Percentiles rank a stretch among this genome's conserved stretches.
Evolutionary conservation across 1,140 invertebrate species (phyloP).

Genomic region (Zelostemma sp.): DNA sequence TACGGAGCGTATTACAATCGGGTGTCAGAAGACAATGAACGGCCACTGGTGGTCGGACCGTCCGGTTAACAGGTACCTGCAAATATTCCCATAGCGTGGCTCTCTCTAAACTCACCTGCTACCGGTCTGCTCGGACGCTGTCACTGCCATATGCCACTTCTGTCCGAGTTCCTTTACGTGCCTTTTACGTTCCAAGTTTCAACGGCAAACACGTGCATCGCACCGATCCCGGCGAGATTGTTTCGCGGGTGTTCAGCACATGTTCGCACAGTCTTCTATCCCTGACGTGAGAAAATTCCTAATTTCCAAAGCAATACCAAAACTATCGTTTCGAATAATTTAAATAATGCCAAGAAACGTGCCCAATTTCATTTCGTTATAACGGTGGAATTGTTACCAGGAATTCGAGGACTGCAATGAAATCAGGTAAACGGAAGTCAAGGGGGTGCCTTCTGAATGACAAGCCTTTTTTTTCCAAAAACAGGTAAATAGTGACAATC

Average conservation of each 20-base stretch:
- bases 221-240: constrained; percentile 13
- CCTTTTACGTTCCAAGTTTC: neutral
- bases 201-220: constrained; percentile 7
- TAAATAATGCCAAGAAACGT: too few relatives aligned
- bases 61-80: constrained; percentile 55
- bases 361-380: too few relatives aligned
- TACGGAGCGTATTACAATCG: constrained; percentile 39
- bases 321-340: too few relatives aligned
- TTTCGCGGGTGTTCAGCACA: constrained; percentile 13
- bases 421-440: too few relatives aligned
- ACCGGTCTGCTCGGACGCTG: constrained; percentile 50
- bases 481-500: too few relatives aligned
- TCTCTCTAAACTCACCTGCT: constrained; percentile 63
- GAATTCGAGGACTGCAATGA: too few relatives aligned
- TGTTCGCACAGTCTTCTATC: constrained; percentile 8
- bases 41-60: constrained; percentile 45
- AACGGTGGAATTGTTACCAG: too few relatives aligned
- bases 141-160: constrained; percentile 46
- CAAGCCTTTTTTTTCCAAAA: too few relatives aligned
- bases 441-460: too few relatives aligned
- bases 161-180: constrained; percentile 5
- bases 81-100: constrained; percentile 61
- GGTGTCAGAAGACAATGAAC: constrained; percentile 45
- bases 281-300: too few relatives aligned
- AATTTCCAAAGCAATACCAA: too few relatives aligned